A percentile compares a stretch with the other conserved stretches of the same genome.
phyloP scores from a whole-genome alignment of 2,888 invertebrate genomes.

The Agriopis marginaria region DNA sequence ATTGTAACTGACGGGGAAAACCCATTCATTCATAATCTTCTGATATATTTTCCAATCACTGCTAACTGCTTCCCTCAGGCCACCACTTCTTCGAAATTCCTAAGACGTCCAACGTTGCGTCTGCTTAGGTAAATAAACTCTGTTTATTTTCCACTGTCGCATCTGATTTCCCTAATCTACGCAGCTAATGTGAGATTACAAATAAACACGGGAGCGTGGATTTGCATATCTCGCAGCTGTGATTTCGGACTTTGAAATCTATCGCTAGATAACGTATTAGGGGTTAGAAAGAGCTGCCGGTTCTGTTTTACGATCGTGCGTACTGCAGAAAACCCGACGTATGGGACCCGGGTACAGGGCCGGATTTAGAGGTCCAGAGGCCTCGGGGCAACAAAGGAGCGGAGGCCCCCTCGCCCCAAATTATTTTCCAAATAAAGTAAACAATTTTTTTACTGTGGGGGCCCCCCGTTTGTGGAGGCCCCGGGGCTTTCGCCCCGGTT shows the following conservation, averaged over 20 bases:
- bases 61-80: not conserved
- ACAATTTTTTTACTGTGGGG: too few relatives aligned
- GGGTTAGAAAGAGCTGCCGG: conserved; percentile 11
- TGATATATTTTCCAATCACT: too few relatives aligned
- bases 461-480: too few relatives aligned
- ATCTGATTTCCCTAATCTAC: conserved; percentile 39
- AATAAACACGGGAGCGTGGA: conserved; percentile 47
- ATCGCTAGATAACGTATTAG: conserved; percentile 22
- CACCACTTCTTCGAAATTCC: not conserved
- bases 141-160: conserved; percentile 14
- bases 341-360: too few relatives aligned
- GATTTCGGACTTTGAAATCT: conserved; percentile 38
- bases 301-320: not conserved
- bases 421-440: too few relatives aligned
- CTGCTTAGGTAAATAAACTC: not conserved
- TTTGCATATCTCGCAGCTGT: conserved; percentile 48
- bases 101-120: not conserved
- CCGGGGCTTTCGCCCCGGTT: too few relatives aligned
- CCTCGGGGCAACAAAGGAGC: too few relatives aligned
- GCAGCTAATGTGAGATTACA: conserved; percentile 40
- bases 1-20: too few relatives aligned
- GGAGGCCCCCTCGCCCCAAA: too few relatives aligned
- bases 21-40: too few relatives aligned
- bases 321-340: not conserved
- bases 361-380: too few relatives aligned